Conservation (phyloP, 1,140 invertebrate species). For the Drosophila kurseongensis region DNA sequence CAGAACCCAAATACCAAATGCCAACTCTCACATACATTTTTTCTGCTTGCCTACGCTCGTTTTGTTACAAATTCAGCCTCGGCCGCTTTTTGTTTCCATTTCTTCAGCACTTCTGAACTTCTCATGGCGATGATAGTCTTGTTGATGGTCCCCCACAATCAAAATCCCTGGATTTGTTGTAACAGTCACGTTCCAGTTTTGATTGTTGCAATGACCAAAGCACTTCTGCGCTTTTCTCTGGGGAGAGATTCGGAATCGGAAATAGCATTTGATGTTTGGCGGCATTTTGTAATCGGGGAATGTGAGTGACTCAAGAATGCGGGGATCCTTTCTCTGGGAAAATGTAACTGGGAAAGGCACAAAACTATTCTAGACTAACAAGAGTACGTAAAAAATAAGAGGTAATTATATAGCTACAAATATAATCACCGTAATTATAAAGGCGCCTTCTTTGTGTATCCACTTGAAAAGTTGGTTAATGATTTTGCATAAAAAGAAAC, state of each 20-base stretch:
- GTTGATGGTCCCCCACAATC: conserved; percentile 24
- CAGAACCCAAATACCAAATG: conserved; percentile 55
- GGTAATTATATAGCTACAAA: not conserved
- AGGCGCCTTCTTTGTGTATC: not conserved
- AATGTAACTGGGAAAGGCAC: not conserved
- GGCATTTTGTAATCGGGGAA: conserved; percentile 17
- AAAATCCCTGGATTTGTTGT: conserved; percentile 72
- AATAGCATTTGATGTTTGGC: conserved; percentile 48
- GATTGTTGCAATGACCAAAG: conserved; percentile 43
- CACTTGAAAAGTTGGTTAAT: not conserved
- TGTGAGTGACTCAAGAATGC: too few relatives aligned
- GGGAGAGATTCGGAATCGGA: conserved; percentile 23
- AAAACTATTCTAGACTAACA: not conserved
- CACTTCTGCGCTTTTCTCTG: conserved; percentile 26
- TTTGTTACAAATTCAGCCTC: conserved; percentile 55
- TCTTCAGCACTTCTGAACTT: conserved; percentile 12
- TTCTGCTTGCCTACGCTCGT: conserved; percentile 68
- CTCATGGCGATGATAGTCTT: conserved; percentile 19
- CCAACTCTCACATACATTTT: conserved; percentile 34
- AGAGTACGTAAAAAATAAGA: not conserved
- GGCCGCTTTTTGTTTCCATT: conserved; percentile 53
- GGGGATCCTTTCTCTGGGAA: conserved; percentile 16
- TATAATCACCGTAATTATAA: conserved; percentile 3
- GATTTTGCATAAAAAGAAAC: conserved; percentile 2
- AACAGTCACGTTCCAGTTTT: conserved; percentile 67